Evolutionary conservation across 2,113 vertebrate genomes (phyloP), one percentile per base, ranked within the genome.

Genomic region (Delphinapterus leucas): DNA sequence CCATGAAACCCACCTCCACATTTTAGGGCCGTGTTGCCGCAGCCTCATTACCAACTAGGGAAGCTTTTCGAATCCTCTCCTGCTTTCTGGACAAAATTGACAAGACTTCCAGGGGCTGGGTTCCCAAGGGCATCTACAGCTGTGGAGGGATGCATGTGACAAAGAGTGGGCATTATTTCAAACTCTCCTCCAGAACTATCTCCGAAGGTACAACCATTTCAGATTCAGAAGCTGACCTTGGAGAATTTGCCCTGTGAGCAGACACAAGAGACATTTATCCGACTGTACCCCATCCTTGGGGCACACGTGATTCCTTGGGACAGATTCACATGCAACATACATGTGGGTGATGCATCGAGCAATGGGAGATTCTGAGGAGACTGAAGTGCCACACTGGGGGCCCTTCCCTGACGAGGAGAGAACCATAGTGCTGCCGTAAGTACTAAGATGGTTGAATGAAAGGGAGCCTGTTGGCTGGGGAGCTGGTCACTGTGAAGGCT

Each of bases 301-400:
- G 12, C 31, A 80, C 14, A 5, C 6, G 10, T 0, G 3, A 18
- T 38, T 85, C 71, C 58, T 49, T 38, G 81, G 49, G 6, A 6
- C 44, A 47, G 47, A n/a, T 3, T 4, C 4, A 60, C 2, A 23
- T 0, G 2, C 33, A 6, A 1, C n/a, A 1, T 12, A 28, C 13
- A 33, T 7, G 47, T 9, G 2, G 58, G 36, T 38, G 28, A 28
- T 1, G 3, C 1, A 3, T 0, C 0, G 1, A 33, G 49, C 4
- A 6, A 41, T 6, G 31, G 33, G 23, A 17, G 28, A 7, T 33
- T 36, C 17, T 2, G 23, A 23, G 33, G 44, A 36, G 38, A 3
- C 9, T 4, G 38, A 67, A 11, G 33, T 0, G 5, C 38, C 60
- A n/a, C 5, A 1, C 0, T 8, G 0, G 8, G 8, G 47, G n/a